A percentile compares a stretch with the other conserved stretches of the same genome.
Conservation (phyloP, 2,888 invertebrate genomes). For the Parapristionchus giblindavisi region DNA sequence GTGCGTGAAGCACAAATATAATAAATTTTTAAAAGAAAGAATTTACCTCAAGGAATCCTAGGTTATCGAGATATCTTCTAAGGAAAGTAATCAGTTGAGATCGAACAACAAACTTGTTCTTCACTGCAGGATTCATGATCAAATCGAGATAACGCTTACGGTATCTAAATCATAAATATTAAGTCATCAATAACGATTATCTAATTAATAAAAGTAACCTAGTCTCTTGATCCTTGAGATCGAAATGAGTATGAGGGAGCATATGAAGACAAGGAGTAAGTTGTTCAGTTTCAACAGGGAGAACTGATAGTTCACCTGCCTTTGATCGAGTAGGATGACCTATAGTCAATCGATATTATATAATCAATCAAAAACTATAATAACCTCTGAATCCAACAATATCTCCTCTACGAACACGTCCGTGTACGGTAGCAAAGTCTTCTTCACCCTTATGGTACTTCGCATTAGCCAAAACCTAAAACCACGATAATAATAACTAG, state of each 20-base stretch:
- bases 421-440: conserved; percentile 81
- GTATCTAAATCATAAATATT: conserved; percentile 77
- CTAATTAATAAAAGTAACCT: too few relatives aligned
- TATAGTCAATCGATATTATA: neutral
- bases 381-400: conserved; percentile 75
- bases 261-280: conserved; percentile 96
- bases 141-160: conserved; percentile 94
- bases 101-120: conserved; percentile 81
- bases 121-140: conserved; percentile 88
- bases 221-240: conserved; percentile 88
- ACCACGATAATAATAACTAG: neutral
- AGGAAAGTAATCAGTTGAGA: conserved; percentile 79
- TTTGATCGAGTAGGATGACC: conserved; percentile 80
- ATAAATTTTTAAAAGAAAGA: conserved; percentile 25
- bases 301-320: conserved; percentile 94
- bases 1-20: neutral
- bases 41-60: conserved; percentile 90
- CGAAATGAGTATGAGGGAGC: conserved; percentile 96
- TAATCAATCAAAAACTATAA: too few relatives aligned
- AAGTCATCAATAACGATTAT: too few relatives aligned
- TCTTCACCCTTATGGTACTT: conserved; percentile 75
- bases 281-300: conserved; percentile 81
- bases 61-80: conserved; percentile 84
- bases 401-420: conserved; percentile 89
- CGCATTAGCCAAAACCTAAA: conserved; percentile 65